These are phyloP conservation scores for Hylaea fasciaria DNA, from an alignment of 2,888 invertebrate genomes.

Conservation along the genomic window DNA sequence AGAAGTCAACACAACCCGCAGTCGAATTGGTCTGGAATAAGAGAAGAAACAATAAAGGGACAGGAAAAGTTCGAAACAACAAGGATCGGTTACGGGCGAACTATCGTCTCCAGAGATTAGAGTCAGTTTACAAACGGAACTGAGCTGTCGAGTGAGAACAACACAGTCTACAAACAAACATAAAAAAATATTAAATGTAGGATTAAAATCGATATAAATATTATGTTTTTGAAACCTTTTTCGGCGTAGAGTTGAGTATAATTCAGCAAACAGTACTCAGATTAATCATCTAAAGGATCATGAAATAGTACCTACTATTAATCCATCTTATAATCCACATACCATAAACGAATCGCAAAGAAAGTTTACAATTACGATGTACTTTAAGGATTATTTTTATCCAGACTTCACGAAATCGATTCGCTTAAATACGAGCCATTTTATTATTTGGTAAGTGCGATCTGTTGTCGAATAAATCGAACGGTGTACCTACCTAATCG, in stretches of 20 bases:
- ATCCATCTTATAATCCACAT: too few relatives aligned
- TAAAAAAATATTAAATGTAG: neutral
- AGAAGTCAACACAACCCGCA: neutral
- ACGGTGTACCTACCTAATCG: too few relatives aligned
- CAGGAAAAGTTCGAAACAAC: slow-evolving; percentile 1
- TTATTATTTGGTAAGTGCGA: neutral
- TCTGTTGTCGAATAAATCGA: neutral
- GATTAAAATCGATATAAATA: too few relatives aligned
- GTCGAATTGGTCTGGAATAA: slow-evolving; percentile 47
- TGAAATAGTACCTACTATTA: too few relatives aligned
- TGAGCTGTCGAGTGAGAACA: neutral
- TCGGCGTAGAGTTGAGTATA: too few relatives aligned
- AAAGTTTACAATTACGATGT: too few relatives aligned
- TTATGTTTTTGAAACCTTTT: too few relatives aligned
- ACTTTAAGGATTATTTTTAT: too few relatives aligned
- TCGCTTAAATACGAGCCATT: neutral
- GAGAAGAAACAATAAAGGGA: slow-evolving; percentile 14
- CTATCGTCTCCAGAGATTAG: slow-evolving; percentile 8
- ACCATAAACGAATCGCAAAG: too few relatives aligned
- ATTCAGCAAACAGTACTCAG: too few relatives aligned
- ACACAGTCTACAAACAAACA: neutral
- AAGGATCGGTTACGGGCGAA: slow-evolving; percentile 4
- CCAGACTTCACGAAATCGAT: neutral
- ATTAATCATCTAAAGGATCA: too few relatives aligned
- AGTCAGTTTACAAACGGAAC: slow-evolving; percentile 8